Percentiles rank a stretch among this genome's conserved stretches.
phyloP scores from a whole-genome alignment of 2,888 invertebrate genomes.

The Yponomeuta cagnagella region DNA sequence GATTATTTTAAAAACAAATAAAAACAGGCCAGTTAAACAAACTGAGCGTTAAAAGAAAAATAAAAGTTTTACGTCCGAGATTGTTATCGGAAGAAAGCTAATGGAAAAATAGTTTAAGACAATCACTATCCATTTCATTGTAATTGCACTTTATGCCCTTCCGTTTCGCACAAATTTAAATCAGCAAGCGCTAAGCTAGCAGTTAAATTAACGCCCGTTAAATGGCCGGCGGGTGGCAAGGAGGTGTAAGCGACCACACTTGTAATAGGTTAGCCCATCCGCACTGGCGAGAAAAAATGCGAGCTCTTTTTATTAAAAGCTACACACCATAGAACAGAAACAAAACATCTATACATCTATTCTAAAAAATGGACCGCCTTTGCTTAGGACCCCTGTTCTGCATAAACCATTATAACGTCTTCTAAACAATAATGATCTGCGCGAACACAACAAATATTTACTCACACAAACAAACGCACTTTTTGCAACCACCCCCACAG shows the following conservation, averaged over 20 bases:
- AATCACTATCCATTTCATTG: slow-evolving; percentile 7
- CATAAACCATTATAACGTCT: background rate
- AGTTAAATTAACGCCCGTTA: slow-evolving; percentile 8
- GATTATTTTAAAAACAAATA: background rate
- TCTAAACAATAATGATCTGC: slow-evolving; percentile 32
- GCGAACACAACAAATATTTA: slow-evolving; percentile 39
- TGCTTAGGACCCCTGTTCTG: background rate
- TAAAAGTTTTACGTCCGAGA: background rate
- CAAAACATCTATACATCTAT: background rate
- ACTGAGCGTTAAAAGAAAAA: background rate
- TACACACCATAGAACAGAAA: background rate
- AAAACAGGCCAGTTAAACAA: no score
- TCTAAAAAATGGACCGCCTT: background rate
- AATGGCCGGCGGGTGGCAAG: slow-evolving; percentile 19
- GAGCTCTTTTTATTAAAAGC: background rate
- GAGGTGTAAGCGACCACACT: slow-evolving; percentile 12
- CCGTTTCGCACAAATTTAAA: slow-evolving; percentile 18
- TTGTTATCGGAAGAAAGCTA: slow-evolving; percentile 11
- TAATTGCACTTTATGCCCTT: slow-evolving; percentile 21
- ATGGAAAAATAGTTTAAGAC: slow-evolving; percentile 14
- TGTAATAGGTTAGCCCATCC: background rate
- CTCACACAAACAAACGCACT: slow-evolving; percentile 34
- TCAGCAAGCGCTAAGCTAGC: slow-evolving; percentile 5
- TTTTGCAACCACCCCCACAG: slow-evolving; percentile 42
- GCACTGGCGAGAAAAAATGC: background rate